These are phyloP conservation scores for Stichodactyla helianthus DNA, from an alignment of 64 coral and sea anemone species.

Conservation along the genomic window DNA sequence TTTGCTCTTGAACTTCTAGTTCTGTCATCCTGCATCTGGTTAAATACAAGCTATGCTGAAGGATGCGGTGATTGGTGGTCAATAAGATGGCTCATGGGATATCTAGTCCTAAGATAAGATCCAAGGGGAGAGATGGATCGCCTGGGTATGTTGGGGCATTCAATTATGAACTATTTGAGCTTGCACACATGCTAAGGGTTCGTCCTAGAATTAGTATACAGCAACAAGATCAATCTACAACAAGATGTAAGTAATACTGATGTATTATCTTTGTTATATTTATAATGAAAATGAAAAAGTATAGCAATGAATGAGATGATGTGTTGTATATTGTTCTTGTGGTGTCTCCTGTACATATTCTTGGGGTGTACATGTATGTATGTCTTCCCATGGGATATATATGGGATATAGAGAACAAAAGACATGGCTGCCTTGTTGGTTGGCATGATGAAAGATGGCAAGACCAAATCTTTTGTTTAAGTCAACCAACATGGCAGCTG, in stretches of 20 bases:
- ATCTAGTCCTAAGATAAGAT: neutral
- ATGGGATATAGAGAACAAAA: too few relatives aligned
- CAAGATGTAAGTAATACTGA: neutral
- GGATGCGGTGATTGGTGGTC: neutral
- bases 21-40: neutral
- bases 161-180: slow-evolving; percentile 50
- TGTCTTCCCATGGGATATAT: too few relatives aligned
- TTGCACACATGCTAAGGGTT: slow-evolving; percentile 40
- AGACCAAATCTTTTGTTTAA: too few relatives aligned
- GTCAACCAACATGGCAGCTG: too few relatives aligned
- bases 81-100: neutral
- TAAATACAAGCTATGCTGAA: neutral
- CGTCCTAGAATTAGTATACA: slow-evolving; percentile 28
- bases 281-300: neutral
- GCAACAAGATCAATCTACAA: neutral
- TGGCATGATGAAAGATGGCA: too few relatives aligned
- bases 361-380: too few relatives aligned
- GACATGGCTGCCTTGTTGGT: too few relatives aligned
- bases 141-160: neutral
- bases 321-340: too few relatives aligned
- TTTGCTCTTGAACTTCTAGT: neutral
- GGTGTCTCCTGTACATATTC: too few relatives aligned
- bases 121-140: neutral
- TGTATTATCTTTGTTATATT: neutral
- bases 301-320: too few relatives aligned